A percentile compares a stretch with the other conserved stretches of the same genome.
These are phyloP conservation scores for Drosophila oshimai DNA, from an alignment of 1,140 invertebrate genomes.

Conservation along the genomic window DNA sequence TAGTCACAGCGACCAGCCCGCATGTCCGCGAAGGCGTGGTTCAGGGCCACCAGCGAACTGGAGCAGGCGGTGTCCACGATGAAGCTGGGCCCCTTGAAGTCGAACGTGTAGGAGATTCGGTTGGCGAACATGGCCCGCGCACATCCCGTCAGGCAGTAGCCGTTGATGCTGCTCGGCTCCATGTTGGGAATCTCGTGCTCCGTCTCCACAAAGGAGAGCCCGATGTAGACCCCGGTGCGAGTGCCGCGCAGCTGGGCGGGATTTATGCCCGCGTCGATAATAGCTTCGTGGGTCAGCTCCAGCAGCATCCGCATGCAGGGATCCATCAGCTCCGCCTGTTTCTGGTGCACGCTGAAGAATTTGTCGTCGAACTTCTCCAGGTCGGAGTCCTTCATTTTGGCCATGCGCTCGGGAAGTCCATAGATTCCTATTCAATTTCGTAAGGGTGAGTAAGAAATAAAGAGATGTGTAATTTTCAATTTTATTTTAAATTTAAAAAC, in stretches of 20 bases:
- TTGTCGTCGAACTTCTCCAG: conserved; percentile 93
- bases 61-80: conserved; percentile 98
- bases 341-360: conserved; percentile 96
- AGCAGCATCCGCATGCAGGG: conserved; percentile 96
- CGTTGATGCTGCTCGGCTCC: conserved; percentile 91
- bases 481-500: no score
- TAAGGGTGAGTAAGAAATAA: neutral
- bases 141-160: conserved; percentile 97
- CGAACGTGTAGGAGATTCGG: conserved; percentile 96
- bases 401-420: conserved; percentile 92
- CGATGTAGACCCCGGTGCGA: conserved; percentile 95
- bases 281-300: conserved; percentile 96
- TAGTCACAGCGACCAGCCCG: conserved; percentile 94
- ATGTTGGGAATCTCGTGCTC: conserved; percentile 89
- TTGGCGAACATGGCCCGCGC: conserved; percentile 98
- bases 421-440: conserved; percentile 85
- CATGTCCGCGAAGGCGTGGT: conserved; percentile 93
- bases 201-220: conserved; percentile 93
- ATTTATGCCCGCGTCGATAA: conserved; percentile 96
- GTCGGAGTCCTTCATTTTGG: conserved; percentile 96
- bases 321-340: conserved; percentile 97
- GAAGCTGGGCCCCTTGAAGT: conserved; percentile 95
- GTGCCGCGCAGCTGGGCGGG: conserved; percentile 90
- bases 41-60: conserved; percentile 93
- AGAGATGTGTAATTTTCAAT: neutral